Percentiles rank a stretch among this genome's conserved stretches.
These are phyloP conservation scores for Drosophila pectinifera DNA, from an alignment of 1,140 invertebrate species.

Conservation along the genomic window DNA sequence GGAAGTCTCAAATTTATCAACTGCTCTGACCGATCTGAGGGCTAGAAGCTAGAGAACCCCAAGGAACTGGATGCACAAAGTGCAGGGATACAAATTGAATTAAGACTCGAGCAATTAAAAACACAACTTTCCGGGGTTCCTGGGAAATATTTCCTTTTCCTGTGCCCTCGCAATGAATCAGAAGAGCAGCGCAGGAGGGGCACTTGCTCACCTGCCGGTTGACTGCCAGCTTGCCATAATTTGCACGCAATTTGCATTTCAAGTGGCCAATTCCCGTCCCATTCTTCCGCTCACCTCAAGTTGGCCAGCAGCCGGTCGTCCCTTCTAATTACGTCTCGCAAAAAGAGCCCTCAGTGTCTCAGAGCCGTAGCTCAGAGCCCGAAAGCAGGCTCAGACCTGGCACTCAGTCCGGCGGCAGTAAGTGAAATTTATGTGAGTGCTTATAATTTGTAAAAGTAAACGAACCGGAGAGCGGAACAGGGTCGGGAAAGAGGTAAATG, in stretches of 20 bases:
- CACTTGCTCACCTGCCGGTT: slow-evolving; percentile 64
- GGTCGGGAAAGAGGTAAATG: slow-evolving; percentile 21
- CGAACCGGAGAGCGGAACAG: slow-evolving; percentile 17
- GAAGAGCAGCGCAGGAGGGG: slow-evolving; percentile 42
- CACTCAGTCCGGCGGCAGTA: slow-evolving; percentile 50
- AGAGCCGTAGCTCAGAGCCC: slow-evolving; percentile 38
- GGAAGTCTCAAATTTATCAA: too few relatives aligned
- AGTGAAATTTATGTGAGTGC: slow-evolving; percentile 78
- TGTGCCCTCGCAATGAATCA: slow-evolving; percentile 36
- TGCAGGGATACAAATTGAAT: slow-evolving; percentile 64
- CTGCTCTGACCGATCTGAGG: too few relatives aligned
- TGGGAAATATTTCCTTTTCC: slow-evolving; percentile 64
- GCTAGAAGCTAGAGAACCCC: neutral
- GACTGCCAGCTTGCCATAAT: slow-evolving; percentile 77
- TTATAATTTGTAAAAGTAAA: slow-evolving; percentile 75
- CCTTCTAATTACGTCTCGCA: slow-evolving; percentile 74
- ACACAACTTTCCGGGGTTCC: slow-evolving; percentile 55
- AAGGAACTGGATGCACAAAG: slow-evolving; percentile 20
- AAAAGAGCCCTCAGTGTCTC: slow-evolving; percentile 46
- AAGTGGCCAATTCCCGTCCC: slow-evolving; percentile 66
- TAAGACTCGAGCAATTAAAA: slow-evolving; percentile 66
- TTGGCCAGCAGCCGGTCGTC: slow-evolving; percentile 34
- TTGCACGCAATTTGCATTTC: slow-evolving; percentile 83
- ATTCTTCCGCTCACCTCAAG: slow-evolving; percentile 25
- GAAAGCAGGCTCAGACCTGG: slow-evolving; percentile 35